A percentile compares a stretch with the other conserved stretches of the same genome.
Evolutionary conservation across 1,140 invertebrate species (phyloP).

Genomic region (Brachionus sp.): DNA sequence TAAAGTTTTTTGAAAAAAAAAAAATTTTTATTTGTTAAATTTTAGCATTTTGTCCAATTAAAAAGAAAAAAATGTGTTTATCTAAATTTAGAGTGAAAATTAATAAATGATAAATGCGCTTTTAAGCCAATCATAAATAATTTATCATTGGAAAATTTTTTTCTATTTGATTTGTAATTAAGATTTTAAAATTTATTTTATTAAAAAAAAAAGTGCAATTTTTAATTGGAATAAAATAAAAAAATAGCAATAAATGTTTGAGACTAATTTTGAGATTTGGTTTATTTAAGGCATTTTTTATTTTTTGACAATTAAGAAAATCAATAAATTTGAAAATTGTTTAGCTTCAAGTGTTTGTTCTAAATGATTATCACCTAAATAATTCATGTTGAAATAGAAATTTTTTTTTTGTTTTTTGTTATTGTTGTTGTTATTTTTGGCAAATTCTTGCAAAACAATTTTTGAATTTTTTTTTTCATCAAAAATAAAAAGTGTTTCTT

Average conservation of each 20-base stretch:
- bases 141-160: no score
- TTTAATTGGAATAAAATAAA: no score
- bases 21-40: neutral
- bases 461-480: no score
- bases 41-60: neutral
- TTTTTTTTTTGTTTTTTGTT: no score
- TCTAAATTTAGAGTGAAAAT: neutral
- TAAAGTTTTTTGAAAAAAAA: neutral
- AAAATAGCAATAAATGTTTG: neutral
- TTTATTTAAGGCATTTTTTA: neutral
- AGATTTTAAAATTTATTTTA: neutral
- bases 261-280: neutral
- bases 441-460: no score
- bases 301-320: neutral
- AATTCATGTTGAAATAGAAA: no score
- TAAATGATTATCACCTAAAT: no score
- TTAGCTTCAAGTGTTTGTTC: no score
- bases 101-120: neutral
- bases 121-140: neutral
- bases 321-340: neutral
- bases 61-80: neutral
- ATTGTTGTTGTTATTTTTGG: no score
- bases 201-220: no score
- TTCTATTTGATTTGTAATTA: neutral
- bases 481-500: no score